Percentiles rank a stretch among this genome's conserved stretches.
Conservation (phyloP, 2,797 vertebrate species). For the Streptopelia turtur region DNA sequence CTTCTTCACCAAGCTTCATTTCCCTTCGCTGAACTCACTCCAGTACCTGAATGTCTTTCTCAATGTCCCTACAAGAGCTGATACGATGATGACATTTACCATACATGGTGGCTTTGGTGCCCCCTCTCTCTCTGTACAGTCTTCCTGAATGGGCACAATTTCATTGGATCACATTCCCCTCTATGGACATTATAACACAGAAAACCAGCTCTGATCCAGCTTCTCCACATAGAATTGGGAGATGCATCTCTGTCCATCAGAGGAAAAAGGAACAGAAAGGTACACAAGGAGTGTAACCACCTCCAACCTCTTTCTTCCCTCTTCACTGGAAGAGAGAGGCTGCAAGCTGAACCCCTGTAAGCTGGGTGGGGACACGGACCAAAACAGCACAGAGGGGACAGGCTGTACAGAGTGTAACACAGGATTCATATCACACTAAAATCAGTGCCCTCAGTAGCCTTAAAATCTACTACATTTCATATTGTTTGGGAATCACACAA, state of each 20-base stretch:
- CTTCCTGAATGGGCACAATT: neutral
- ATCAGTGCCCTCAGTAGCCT: neutral
- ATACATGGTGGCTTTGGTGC: neutral
- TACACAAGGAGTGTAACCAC: neutral
- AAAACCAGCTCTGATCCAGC: neutral
- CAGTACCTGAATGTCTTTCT: too few relatives aligned
- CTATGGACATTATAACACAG: neutral
- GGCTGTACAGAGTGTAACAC: neutral
- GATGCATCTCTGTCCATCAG: neutral
- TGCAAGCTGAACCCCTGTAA: neutral
- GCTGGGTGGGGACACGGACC: neutral
- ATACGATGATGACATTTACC: neutral
- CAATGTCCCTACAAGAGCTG: neutral
- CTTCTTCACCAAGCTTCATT: too few relatives aligned
- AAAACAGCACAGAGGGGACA: neutral
- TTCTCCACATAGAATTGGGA: neutral
- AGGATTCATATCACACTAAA: neutral
- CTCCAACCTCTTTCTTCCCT: neutral
- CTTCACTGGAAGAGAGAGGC: neutral
- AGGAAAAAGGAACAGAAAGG: neutral
- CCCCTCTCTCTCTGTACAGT: neutral
- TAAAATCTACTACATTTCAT: neutral
- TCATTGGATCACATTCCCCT: neutral
- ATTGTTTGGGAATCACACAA: neutral
- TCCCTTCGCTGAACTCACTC: too few relatives aligned